Evolutionary conservation across 2,888 invertebrate genomes (phyloP).

Genomic region (Apotomis capreana): DNA sequence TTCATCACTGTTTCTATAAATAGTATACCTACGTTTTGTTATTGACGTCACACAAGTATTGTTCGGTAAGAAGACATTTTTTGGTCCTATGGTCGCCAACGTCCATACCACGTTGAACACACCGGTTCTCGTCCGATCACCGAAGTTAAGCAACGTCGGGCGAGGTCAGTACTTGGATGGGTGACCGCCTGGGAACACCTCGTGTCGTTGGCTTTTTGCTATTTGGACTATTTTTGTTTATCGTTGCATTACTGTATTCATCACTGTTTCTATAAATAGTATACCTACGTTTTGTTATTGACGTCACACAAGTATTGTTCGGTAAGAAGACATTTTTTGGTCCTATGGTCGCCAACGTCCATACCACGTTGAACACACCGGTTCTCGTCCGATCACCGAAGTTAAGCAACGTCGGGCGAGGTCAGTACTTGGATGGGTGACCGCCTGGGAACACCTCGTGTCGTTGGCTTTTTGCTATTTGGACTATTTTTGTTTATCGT

Average conservation of each 20-base stretch:
- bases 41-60: too few relatives aligned
- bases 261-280: too few relatives aligned
- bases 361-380: conserved; percentile 51
- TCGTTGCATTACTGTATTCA: too few relatives aligned
- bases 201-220: conserved; percentile 50
- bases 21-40: too few relatives aligned
- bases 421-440: conserved; percentile 55
- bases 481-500: too few relatives aligned
- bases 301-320: too few relatives aligned
- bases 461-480: conserved; percentile 47
- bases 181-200: conserved; percentile 54
- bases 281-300: too few relatives aligned
- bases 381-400: conserved; percentile 55
- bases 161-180: conserved; percentile 54
- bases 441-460: conserved; percentile 54
- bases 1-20: too few relatives aligned
- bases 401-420: conserved; percentile 54
- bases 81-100: conserved; percentile 41
- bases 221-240: too few relatives aligned
- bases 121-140: conserved; percentile 54
- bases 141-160: conserved; percentile 55
- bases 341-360: conserved; percentile 45
- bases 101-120: conserved; percentile 51
- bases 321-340: too few relatives aligned
- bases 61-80: too few relatives aligned